Evolutionary conservation across 2,888 invertebrate species (phyloP).

Genomic region (Halocaridina rubra): DNA sequence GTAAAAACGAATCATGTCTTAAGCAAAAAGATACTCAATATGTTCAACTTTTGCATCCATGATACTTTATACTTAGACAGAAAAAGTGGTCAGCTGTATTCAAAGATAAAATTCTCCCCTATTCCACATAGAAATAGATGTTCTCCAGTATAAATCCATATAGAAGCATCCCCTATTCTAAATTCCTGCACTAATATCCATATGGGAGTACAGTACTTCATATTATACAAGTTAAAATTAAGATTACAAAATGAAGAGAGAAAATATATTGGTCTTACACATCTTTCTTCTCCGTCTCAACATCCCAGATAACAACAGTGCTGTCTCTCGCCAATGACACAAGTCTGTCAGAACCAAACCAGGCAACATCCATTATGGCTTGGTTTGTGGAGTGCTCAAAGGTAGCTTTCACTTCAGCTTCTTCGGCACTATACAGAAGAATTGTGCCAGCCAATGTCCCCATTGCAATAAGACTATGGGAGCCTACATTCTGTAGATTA

Average conservation of each 20-base stretch:
- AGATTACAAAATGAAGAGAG: background rate
- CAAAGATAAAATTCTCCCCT: no score
- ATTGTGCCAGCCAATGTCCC: constrained; percentile 30
- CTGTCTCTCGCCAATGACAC: constrained; percentile 23
- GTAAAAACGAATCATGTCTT: background rate
- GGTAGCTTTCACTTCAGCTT: constrained; percentile 21
- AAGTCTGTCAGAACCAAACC: background rate
- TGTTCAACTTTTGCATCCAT: no score
- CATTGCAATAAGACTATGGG: constrained; percentile 28
- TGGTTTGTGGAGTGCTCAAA: constrained; percentile 31
- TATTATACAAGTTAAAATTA: no score
- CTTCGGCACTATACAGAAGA: constrained; percentile 32
- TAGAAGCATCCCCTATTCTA: no score
- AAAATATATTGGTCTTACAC: background rate
- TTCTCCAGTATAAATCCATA: no score
- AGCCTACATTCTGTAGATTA: background rate
- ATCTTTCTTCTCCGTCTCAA: constrained; percentile 10
- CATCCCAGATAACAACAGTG: constrained; percentile 30
- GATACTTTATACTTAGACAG: no score
- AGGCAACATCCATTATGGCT: constrained; percentile 24
- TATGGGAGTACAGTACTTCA: no score
- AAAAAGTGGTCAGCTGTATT: no score
- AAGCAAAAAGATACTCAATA: no score
- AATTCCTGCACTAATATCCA: no score
- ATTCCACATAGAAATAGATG: no score